phyloP scores from a whole-genome alignment of 2,113 vertebrate genomes.

The Phyllopteryx taeniolatus region DNA sequence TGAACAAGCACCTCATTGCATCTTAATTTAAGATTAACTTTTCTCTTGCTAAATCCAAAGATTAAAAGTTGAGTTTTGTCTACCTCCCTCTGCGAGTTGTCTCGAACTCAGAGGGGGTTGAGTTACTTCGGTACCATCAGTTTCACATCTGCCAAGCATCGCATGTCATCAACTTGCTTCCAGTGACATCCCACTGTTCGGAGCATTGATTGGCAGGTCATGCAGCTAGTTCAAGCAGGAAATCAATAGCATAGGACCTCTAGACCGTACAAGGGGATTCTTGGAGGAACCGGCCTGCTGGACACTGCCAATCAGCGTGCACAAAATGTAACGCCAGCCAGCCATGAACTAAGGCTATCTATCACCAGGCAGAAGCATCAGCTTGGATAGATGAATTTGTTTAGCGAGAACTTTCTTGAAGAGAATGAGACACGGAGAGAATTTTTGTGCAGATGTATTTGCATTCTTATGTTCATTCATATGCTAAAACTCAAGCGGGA shows the following conservation, averaged over 20 bases:
- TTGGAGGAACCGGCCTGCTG: slow-evolving; percentile 82
- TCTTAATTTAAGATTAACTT: slow-evolving; percentile 72
- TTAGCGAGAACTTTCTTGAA: slow-evolving; percentile 58
- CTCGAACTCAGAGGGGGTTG: slow-evolving; percentile 55
- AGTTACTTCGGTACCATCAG: slow-evolving; percentile 69
- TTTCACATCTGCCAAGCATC: slow-evolving; percentile 70
- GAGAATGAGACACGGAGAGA: slow-evolving; percentile 40
- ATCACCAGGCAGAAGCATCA: slow-evolving; percentile 77
- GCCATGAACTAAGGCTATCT: slow-evolving; percentile 84
- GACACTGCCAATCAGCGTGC: slow-evolving; percentile 79
- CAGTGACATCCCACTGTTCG: slow-evolving; percentile 86
- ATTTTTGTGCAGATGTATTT: slow-evolving; percentile 66
- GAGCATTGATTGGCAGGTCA: slow-evolving; percentile 84
- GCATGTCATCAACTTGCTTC: slow-evolving; percentile 76
- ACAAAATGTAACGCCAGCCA: slow-evolving; percentile 86
- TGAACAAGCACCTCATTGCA: slow-evolving; percentile 58
- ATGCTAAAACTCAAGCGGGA: slow-evolving; percentile 71
- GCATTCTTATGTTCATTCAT: slow-evolving; percentile 72
- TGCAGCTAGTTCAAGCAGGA: slow-evolving; percentile 80
- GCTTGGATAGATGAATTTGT: slow-evolving; percentile 77
- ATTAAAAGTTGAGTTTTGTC: slow-evolving; percentile 16
- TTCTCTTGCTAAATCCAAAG: slow-evolving; percentile 37
- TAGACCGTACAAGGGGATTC: slow-evolving; percentile 75
- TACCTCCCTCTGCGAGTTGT: slow-evolving; percentile 28
- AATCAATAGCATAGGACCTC: slow-evolving; percentile 86